Percentiles rank a stretch among this genome's conserved stretches.
Conservation (phyloP, 2,888 invertebrate genomes). For the Caenorhabditis imperialis region DNA sequence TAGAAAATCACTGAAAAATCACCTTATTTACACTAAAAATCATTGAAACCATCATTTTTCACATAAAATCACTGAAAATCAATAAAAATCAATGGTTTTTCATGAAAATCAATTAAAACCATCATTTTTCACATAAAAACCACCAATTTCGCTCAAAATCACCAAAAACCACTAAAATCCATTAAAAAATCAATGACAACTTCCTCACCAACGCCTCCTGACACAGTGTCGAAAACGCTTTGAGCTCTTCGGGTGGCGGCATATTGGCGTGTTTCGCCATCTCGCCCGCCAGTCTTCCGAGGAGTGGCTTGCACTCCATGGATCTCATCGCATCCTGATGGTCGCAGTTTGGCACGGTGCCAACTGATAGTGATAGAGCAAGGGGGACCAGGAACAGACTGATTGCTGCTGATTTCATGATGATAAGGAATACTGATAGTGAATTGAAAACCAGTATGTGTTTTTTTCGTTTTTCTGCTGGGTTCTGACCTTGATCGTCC, state of each 20-base stretch:
- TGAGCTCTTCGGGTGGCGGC: conserved; percentile 37
- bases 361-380: background rate
- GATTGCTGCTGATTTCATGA: conserved; percentile 6
- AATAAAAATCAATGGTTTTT: too few species aligned
- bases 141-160: too few species aligned
- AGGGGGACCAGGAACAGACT: conserved; percentile 3
- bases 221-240: conserved; percentile 15
- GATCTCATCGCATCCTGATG: conserved; percentile 38
- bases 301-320: conserved; percentile 36
- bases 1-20: too few species aligned
- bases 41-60: too few species aligned
- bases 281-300: conserved; percentile 25
- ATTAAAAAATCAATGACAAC: too few species aligned
- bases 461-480: too few species aligned
- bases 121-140: too few species aligned
- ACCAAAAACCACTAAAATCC: too few species aligned
- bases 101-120: too few species aligned
- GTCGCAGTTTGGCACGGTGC: conserved; percentile 29
- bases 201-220: conserved; percentile 20
- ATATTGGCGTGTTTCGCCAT: conserved; percentile 37
- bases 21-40: too few species aligned
- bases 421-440: conserved; percentile 19
- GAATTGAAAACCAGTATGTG: too few species aligned
- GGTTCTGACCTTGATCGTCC: conserved; percentile 32
- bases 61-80: too few species aligned